Base-by-base conservation (phyloP, 2,797 vertebrate species). In the Setipinna tenuifilis region DNA sequence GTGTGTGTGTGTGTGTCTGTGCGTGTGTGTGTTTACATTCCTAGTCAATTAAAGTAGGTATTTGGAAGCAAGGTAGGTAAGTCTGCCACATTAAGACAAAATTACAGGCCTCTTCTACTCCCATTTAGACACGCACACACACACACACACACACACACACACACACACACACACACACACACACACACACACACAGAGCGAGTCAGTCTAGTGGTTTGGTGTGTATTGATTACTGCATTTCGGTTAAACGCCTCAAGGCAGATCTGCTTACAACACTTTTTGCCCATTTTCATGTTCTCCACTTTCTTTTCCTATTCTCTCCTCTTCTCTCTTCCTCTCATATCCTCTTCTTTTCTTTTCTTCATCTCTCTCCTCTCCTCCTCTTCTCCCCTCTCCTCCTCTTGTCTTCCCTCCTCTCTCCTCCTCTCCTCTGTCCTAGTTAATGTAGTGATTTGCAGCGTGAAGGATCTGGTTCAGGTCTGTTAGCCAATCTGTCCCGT, bases 201-300 rank as follows among this genome's bases (percentile, higher is more conserved):
- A 54, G 23, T 28, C 25, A 31, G 25, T 65, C n/a, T 71, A 31
- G 25, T 41, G 65, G 28, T 17, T 31, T 12, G 3, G 17, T 75
- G 61, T 88, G 48, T 17, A 91, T 92, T 82, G 87, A 88, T 57
- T 89, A 71, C 25, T 82, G 65, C 84, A 86, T 57, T 90, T 88
- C 88, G 59, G 86, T 82, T 89, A 48, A 87, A 91, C 81, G 83
- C 81, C 85, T 90, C 44, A 58, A 86, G 87, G 58, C 71, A 58
- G 82, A 81, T 25, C 50, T 86, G 82, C 31, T 88, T 87, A 87
- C 86, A 83, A 82, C 44, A 50, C 16, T 82, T 62, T 82, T 48
- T 71, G 78, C 85, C 85, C 28, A 16, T 57, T 83, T 54, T 54
- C 58, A 19, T 61, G 2, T 54, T 54, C 50, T 54, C 50, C 50